A percentile compares a stretch with the other conserved stretches of the same genome.
Conservation (phyloP, 2,888 invertebrate genomes). For the Ellobium chinense region DNA sequence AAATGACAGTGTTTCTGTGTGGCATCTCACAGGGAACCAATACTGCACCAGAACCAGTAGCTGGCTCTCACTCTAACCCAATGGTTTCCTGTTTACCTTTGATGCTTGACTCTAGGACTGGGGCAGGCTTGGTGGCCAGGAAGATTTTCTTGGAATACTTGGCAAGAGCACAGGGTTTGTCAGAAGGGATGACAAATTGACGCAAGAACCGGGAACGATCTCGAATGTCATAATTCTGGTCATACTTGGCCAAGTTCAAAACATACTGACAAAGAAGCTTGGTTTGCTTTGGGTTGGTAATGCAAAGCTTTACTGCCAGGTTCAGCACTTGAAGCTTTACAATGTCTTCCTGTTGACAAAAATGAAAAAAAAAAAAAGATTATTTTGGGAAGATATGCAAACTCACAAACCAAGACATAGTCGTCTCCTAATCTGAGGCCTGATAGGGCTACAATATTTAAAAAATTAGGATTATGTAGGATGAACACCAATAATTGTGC, state of each 20-base stretch:
- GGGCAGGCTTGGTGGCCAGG: constrained; percentile 95
- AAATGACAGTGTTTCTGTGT: background rate
- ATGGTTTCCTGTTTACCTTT: too few species aligned
- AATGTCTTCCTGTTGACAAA: constrained; percentile 87
- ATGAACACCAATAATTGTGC: too few species aligned
- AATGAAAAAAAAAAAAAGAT: background rate
- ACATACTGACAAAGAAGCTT: constrained; percentile 94
- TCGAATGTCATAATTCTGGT: constrained; percentile 97
- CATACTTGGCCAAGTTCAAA: constrained; percentile 95
- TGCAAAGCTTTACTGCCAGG: constrained; percentile 93
- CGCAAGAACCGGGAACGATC: constrained; percentile 95
- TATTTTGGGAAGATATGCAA: too few species aligned
- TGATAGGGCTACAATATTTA: too few species aligned
- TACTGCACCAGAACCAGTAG: too few species aligned
- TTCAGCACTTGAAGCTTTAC: constrained; percentile 98
- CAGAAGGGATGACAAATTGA: constrained; percentile 86
- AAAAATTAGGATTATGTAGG: too few species aligned
- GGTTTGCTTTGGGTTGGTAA: constrained; percentile 92
- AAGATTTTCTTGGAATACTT: constrained; percentile 91
- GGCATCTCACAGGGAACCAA: too few species aligned
- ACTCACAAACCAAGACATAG: too few species aligned
- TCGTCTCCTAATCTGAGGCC: too few species aligned
- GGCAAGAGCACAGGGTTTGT: constrained; percentile 82
- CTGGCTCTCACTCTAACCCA: too few species aligned
- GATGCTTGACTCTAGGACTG: constrained; percentile 87